These are phyloP conservation scores for Medauroidea extradentata DNA, from an alignment of 1,140 invertebrate species.

Conservation along the genomic window DNA sequence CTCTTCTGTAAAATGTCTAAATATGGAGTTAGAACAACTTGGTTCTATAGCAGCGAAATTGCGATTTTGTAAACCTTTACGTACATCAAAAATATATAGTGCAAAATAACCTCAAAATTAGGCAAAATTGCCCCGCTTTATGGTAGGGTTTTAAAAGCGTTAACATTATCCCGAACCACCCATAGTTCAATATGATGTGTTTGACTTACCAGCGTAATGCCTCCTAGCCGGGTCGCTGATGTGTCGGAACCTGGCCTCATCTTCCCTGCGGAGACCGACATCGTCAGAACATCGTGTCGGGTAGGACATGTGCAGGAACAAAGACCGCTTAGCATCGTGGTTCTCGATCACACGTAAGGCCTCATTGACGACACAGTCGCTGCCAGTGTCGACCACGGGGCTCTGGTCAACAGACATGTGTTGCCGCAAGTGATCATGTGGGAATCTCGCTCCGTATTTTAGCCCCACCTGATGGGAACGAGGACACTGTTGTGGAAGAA, in stretches of 20 bases:
- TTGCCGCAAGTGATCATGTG: slow-evolving; percentile 63
- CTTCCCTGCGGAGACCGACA: slow-evolving; percentile 56
- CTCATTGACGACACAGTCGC: slow-evolving; percentile 70
- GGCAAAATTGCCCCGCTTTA: not conserved
- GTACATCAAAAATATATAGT: too few species aligned
- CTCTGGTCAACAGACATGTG: slow-evolving; percentile 56
- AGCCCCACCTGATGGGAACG: too few species aligned
- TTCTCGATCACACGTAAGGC: slow-evolving; percentile 61
- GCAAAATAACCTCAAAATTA: too few species aligned
- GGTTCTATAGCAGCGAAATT: too few species aligned
- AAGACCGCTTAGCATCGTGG: slow-evolving; percentile 56
- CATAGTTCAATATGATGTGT: too few species aligned
- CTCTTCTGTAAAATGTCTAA: too few species aligned
- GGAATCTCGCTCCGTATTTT: slow-evolving; percentile 21
- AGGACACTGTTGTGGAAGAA: too few species aligned
- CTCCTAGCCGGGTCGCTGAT: slow-evolving; percentile 68
- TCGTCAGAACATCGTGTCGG: slow-evolving; percentile 75
- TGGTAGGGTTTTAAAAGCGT: too few species aligned
- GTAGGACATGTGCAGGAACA: slow-evolving; percentile 77
- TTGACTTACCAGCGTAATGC: slow-evolving; percentile 66
- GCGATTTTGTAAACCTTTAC: too few species aligned
- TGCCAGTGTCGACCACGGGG: slow-evolving; percentile 63
- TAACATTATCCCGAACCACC: too few species aligned
- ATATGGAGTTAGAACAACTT: too few species aligned
- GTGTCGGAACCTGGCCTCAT: slow-evolving; percentile 65